Evolutionary conservation across 2,888 invertebrate species (phyloP).

Genomic region (Perizoma flavofasciatum): DNA sequence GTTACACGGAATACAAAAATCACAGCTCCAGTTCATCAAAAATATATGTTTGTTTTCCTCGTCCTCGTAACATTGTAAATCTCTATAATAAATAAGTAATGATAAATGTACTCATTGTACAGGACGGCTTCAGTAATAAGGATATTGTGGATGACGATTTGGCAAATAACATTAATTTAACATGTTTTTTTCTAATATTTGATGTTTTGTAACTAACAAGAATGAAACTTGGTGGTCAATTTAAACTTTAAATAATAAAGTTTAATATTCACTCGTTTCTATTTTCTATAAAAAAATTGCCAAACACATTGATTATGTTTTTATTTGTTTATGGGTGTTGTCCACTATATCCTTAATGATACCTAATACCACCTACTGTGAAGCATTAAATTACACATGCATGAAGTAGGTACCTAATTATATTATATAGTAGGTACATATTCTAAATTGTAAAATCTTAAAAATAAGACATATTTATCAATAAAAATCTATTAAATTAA

Average conservation of each 20-base stretch:
- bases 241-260: no score
- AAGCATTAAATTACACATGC: slow-evolving; percentile 74
- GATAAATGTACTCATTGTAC: slow-evolving; percentile 59
- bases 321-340: slow-evolving; percentile 32
- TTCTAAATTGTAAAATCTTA: slow-evolving; percentile 36
- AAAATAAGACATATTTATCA: slow-evolving; percentile 65
- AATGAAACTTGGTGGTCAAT: no score
- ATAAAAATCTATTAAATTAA: slow-evolving; percentile 81
- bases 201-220: background rate
- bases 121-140: slow-evolving; percentile 67
- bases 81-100: slow-evolving; percentile 80
- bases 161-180: no score
- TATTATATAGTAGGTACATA: no score
- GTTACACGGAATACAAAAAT: slow-evolving; percentile 79
- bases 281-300: no score
- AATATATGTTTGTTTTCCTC: slow-evolving; percentile 76
- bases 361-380: slow-evolving; percentile 53
- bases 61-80: slow-evolving; percentile 68
- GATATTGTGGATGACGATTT: slow-evolving; percentile 60
- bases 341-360: slow-evolving; percentile 65
- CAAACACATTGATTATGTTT: background rate
- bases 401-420: slow-evolving; percentile 49
- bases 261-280: no score
- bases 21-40: slow-evolving; percentile 83
- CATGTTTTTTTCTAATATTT: background rate